Base-by-base conservation (phyloP, 1,140 invertebrate species). In the Cherax destructor region DNA sequence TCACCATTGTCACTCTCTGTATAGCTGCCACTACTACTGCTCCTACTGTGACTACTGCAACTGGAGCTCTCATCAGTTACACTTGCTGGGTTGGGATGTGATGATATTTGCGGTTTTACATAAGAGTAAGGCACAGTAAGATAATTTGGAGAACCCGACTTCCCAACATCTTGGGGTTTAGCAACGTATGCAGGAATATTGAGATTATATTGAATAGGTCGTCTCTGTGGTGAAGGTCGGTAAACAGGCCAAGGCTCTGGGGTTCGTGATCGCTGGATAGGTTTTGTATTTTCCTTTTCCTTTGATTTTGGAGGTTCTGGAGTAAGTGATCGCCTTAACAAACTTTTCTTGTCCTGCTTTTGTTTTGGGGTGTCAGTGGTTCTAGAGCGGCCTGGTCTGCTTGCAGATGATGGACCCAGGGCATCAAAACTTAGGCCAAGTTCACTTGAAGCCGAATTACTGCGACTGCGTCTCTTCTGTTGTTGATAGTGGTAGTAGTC, bases 221-320 rank as follows among this genome's bases (percentile, higher is more conserved):
- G 21, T 9, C 24, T 74, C 4, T 83, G 72, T 11, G 89, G 74
- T 59, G 49, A 13, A 47, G 89, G 89, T 21, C 83, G 83, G 76
- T 91, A 91, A 21, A 91, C 89, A 41, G 87, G 87, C 89, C 89
- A 91, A 10, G 83, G 80, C 9, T 84, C 88, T 16, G 80, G 61
- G 30, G 80, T 65, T n/a, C 9, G 76, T 24, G 87, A n/a, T 9
- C 61, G 78, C 18, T 78, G 65, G 3, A 41, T 7, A 3, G 56
- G 18, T n/a, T 30, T 49, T n/a, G 83, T 61, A n/a, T 74, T 30
- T 59, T 81, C 59, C 61, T 80, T 77, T 59, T 21, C 7, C 65
- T 79, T 69, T 30, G 69, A 74, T n/a, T 30, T 74, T 21, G 83
- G 83, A n/a, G 83, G 80, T 3, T 84, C 88, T 16, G 80, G 61